Conservation (phyloP, 2,797 vertebrate genomes). For the Tapirus indicus region DNA sequence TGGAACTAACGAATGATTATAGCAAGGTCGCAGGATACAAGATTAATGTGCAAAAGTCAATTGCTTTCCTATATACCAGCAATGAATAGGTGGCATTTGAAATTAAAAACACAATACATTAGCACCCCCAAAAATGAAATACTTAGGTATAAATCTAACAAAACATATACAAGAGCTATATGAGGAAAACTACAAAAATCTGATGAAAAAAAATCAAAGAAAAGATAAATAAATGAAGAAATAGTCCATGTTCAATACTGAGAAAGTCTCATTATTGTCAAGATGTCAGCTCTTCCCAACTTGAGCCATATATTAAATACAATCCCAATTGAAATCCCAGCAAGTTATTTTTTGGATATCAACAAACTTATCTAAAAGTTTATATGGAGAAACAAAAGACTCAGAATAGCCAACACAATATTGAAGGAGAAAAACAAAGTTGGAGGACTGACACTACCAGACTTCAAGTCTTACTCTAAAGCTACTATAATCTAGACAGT, state of each 20-base stretch:
- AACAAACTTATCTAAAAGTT: neutral
- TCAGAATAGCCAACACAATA: neutral
- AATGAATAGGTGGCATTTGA: neutral
- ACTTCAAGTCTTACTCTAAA: neutral
- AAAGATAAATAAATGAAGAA: neutral
- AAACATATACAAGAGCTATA: neutral
- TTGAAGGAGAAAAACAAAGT: neutral
- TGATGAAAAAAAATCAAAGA: neutral
- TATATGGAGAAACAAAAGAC: neutral
- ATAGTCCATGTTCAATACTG: neutral
- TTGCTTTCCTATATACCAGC: neutral
- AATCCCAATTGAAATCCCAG: neutral
- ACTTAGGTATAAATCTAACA: neutral
- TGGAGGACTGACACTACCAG: neutral
- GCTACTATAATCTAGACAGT: neutral
- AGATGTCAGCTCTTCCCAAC: neutral
- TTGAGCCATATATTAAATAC: neutral
- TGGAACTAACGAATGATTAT: neutral
- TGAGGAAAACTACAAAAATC: neutral
- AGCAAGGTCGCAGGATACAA: neutral
- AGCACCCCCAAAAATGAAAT: neutral
- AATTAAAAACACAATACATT: neutral
- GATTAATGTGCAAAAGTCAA: neutral
- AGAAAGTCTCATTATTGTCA: neutral
- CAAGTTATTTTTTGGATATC: neutral